Conservation (phyloP, 2,797 vertebrate species). For the Pantherophis vulpinus region DNA sequence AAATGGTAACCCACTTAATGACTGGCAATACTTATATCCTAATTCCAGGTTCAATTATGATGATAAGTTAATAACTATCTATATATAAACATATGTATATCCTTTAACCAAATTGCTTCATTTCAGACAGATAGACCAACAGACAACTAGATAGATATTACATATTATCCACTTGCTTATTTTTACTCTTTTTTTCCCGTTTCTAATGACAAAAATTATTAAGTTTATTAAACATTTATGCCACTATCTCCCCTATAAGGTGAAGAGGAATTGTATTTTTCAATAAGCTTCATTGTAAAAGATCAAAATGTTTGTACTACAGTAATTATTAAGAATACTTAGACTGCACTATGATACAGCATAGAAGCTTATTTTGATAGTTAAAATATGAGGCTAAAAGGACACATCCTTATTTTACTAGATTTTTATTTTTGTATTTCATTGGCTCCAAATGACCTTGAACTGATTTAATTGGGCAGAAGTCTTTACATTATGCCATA, state of each 20-base stretch:
- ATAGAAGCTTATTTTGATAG: constrained; percentile 35
- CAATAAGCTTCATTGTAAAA: constrained; percentile 47
- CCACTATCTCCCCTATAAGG: not conserved
- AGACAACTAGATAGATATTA: not conserved
- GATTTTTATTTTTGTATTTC: constrained; percentile 52
- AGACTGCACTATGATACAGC: constrained; percentile 38
- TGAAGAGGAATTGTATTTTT: constrained; percentile 31
- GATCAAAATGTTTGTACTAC: constrained; percentile 40
- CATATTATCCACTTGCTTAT: not conserved
- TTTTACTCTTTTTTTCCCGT: not conserved
- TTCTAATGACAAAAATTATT: constrained; percentile 32
- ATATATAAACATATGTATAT: not conserved
- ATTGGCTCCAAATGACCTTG: constrained; percentile 63
- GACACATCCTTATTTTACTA: constrained; percentile 53
- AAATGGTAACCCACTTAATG: not conserved
- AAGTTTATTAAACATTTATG: not conserved
- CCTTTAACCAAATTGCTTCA: not conserved
- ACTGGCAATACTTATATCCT: not conserved
- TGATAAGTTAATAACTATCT: not conserved
- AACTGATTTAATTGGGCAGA: constrained; percentile 69
- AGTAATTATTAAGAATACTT: constrained; percentile 44
- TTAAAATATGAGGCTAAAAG: constrained; percentile 4
- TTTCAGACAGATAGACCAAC: not conserved
- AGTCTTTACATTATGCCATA: constrained; percentile 68
- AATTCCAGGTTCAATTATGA: not conserved